These are phyloP conservation scores for Drosophila vallismaia DNA, from an alignment of 2,888 invertebrate genomes.

Conservation along the genomic window DNA sequence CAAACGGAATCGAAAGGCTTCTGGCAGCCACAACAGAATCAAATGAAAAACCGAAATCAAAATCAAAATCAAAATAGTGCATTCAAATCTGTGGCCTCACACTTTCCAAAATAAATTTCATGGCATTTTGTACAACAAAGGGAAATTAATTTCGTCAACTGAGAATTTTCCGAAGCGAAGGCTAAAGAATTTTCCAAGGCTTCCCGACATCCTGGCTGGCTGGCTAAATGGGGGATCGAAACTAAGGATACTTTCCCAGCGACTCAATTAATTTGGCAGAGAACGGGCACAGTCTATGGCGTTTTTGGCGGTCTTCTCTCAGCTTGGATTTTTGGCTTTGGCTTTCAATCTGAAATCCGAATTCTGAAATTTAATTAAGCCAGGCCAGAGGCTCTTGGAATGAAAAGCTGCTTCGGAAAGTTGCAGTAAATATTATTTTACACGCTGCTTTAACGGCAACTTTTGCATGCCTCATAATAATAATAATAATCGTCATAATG, in stretches of 20 bases:
- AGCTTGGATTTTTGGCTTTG: constrained; percentile 54
- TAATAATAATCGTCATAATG: constrained; percentile 78
- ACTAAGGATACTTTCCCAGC: constrained; percentile 11
- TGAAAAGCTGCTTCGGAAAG: constrained; percentile 31
- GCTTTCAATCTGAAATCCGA: constrained; percentile 33
- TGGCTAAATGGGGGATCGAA: constrained; percentile 29
- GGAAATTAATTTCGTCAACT: constrained; percentile 64
- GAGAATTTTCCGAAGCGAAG: constrained; percentile 39
- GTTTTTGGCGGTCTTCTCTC: constrained; percentile 68
- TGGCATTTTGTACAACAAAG: constrained; percentile 45
- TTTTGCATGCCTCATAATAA: constrained; percentile 75
- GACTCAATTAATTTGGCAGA: constrained; percentile 71
- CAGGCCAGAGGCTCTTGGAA: constrained; percentile 26
- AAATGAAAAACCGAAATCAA: neutral
- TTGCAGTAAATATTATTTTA: constrained; percentile 77
- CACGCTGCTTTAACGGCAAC: constrained; percentile 78
- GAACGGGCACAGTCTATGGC: constrained; percentile 46
- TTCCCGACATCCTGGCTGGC: constrained; percentile 34
- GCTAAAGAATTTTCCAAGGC: constrained; percentile 58
- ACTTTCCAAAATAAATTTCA: constrained; percentile 10
- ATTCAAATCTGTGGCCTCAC: neutral
- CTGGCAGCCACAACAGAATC: neutral
- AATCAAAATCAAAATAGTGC: constrained; percentile 3
- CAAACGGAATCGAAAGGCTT: neutral
- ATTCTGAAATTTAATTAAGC: constrained; percentile 71